Evolutionary conservation across 1,140 invertebrate species (phyloP).

Genomic region (Ostrea edulis): DNA sequence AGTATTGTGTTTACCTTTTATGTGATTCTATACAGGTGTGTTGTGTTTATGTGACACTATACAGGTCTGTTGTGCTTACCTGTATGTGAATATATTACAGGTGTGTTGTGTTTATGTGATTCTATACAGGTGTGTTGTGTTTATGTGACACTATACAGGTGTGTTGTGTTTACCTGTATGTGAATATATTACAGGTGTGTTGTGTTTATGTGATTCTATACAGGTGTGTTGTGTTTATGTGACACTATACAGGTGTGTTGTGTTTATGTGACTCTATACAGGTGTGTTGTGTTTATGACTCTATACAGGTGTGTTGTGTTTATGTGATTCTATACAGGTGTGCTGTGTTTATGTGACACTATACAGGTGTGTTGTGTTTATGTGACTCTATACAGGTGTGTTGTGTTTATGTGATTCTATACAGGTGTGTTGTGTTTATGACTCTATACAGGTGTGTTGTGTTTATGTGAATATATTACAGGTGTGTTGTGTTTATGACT

Average conservation of each 20-base stretch:
- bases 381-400: not conserved
- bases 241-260: not conserved
- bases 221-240: no score
- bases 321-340: no score
- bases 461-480: constrained; percentile 63
- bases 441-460: not conserved
- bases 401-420: not conserved
- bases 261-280: constrained; percentile 62
- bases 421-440: no score
- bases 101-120: not conserved
- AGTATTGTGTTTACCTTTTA: no score
- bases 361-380: not conserved
- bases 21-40: no score
- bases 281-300: not conserved
- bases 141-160: not conserved
- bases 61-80: not conserved
- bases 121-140: no score
- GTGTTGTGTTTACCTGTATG: not conserved
- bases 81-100: not conserved
- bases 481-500: not conserved
- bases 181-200: not conserved
- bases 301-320: not conserved
- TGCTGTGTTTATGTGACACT: no score
- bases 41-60: no score
- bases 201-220: not conserved